Evolutionary conservation across 2,113 vertebrate genomes (phyloP), one percentile per base, ranked within the genome.

Genomic region (human): DNA sequence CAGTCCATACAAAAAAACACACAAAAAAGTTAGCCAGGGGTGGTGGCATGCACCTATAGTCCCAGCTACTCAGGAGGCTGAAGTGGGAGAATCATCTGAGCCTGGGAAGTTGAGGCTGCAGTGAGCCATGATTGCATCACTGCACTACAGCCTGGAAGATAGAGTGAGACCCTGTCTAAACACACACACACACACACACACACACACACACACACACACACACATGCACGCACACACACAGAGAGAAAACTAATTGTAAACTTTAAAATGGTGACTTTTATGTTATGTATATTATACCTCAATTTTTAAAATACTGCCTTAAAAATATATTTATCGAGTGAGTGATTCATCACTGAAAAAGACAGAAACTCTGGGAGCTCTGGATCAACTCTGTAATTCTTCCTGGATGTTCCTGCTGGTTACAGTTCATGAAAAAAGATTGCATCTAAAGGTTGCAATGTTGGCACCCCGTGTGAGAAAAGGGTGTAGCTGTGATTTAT

Each of bases 381-480:
- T 75, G 76, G 68, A 43, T 86, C 66, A 43, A 13, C 23, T 52
- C 52, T 11, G 16, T 14, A 61, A 59, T 45, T 23, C 87, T 92
- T 90, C 80, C 93, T 95, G 55, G 83, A 73, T 81, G 82, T 93
- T 83, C 55, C 80, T 50, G 73, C 73, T 89, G 32, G n/a, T 55
- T 89, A 14, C 0, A 7, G 92, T 61, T 82, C 45, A 14, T 40
- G 61, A 92, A 96, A 35, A 88, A 68, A 89, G 45, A 5, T 85
- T 30, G 18, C n/a, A n/a, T 85, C 22, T 20, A 0, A 76, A 59
- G 82, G 73, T 2, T 89, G 78, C 38, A n/a, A 23, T 8, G 5
- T 82, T 86, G 96, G 96, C 87, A 73, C 40, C 45, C 32, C 30
- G 73, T 30, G 96, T 96, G 92, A 94, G 96, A 91, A 94, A 88